Percentiles rank a stretch among this genome's conserved stretches.
Conservation (phyloP, 2,888 invertebrate species). For the Teinopalpus imperialis region DNA sequence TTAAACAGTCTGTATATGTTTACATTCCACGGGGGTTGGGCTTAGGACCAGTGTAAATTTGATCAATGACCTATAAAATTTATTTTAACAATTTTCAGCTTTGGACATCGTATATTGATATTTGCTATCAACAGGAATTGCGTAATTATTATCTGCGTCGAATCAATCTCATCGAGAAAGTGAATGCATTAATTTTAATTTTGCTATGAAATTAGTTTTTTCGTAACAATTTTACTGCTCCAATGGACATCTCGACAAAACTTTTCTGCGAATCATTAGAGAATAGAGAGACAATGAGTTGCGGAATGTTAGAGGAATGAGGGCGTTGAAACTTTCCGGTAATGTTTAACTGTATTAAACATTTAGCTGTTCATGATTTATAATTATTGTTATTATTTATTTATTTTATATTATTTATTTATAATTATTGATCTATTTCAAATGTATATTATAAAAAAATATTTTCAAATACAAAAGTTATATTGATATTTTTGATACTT, state of each 20-base stretch:
- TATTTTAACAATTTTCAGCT: no score
- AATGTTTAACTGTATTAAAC: neutral
- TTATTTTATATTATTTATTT: no score
- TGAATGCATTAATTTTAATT: conserved; percentile 35
- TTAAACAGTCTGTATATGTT: no score
- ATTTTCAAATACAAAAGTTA: no score
- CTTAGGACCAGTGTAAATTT: no score
- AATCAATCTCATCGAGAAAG: conserved; percentile 53
- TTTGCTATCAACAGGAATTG: conserved; percentile 1
- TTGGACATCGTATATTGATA: no score
- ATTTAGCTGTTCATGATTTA: neutral
- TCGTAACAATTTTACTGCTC: conserved; percentile 7
- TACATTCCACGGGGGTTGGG: no score
- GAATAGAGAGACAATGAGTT: neutral
- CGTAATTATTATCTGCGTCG: conserved; percentile 12
- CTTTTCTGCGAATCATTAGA: conserved; percentile 4
- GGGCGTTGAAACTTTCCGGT: conserved; percentile 2
- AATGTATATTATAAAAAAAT: no score
- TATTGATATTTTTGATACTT: no score
- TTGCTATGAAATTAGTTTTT: conserved; percentile 49
- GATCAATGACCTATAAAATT: no score
- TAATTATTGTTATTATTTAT: no score
- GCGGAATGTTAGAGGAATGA: neutral
- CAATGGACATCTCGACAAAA: neutral
- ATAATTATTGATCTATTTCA: no score